Conservation (phyloP, 2,113 vertebrate species). For the Pogona vitticeps region DNA sequence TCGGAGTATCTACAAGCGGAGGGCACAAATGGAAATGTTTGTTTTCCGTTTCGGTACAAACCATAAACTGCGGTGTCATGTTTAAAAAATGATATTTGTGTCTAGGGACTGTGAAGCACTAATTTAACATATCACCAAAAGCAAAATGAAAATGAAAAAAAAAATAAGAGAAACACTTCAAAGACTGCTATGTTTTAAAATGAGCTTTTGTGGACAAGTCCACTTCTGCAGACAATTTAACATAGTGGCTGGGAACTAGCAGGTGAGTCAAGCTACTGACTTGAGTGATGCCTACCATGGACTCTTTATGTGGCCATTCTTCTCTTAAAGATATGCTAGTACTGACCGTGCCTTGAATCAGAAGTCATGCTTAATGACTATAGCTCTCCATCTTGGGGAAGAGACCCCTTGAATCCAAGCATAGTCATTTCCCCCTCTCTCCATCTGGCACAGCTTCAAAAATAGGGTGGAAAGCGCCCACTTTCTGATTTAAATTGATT, state of each 20-base stretch:
- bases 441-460: neutral
- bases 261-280: neutral
- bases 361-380: neutral
- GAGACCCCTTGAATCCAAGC: neutral
- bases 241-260: neutral
- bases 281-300: neutral
- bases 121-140: too few relatives aligned
- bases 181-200: too few relatives aligned
- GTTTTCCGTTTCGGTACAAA: neutral
- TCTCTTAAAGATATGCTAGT: neutral
- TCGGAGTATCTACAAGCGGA: neutral
- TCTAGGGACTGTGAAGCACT: neutral
- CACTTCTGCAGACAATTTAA: neutral
- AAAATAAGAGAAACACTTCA: too few relatives aligned
- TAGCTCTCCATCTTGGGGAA: neutral
- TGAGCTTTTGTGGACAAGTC: too few relatives aligned
- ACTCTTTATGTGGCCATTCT: neutral
- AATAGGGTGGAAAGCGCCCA: neutral
- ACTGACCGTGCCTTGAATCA: neutral
- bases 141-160: too few relatives aligned
- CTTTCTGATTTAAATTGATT: neutral
- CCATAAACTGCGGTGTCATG: neutral
- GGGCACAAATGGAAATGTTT: neutral
- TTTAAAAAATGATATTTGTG: neutral
- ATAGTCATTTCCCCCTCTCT: too few relatives aligned